Conservation (phyloP, 2,797 vertebrate species). For the Cossypha heuglini region DNA sequence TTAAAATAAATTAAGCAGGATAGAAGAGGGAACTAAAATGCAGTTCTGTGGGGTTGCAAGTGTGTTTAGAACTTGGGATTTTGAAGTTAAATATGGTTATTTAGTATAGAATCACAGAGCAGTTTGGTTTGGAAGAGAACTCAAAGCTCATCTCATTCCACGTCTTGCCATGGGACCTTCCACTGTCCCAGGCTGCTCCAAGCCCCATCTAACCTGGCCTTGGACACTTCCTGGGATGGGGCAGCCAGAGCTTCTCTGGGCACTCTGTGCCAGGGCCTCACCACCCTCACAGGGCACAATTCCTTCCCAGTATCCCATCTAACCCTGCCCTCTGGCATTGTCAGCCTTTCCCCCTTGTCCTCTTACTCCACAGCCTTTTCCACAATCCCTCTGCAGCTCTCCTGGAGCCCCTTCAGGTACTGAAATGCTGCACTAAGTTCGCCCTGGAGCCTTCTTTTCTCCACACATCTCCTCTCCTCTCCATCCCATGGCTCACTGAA, state of each 20-base stretch:
- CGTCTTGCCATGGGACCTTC: background rate
- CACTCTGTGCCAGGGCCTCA: fast-evolving
- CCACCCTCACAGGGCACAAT: background rate
- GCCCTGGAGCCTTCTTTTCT: background rate
- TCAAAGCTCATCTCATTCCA: background rate
- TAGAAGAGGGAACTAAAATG: background rate
- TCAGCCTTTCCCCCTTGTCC: background rate
- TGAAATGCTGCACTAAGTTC: background rate
- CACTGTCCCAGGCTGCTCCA: background rate
- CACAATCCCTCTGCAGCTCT: background rate
- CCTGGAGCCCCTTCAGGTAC: background rate
- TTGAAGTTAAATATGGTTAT: background rate
- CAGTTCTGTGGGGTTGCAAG: background rate
- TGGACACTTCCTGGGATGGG: background rate
- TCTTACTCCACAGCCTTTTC: background rate
- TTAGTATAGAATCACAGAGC: background rate
- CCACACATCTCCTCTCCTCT: background rate
- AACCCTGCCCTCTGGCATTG: background rate
- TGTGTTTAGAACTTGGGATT: background rate
- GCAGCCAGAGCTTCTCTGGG: background rate
- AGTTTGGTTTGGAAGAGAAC: background rate
- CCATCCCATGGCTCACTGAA: background rate
- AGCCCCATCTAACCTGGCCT: fast-evolving
- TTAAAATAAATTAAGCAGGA: background rate
- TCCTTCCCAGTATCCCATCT: background rate